Evolutionary conservation across 2,797 vertebrate genomes (phyloP), one percentile per base, ranked within the genome.

Genomic region (Leptoclinus maculatus): DNA sequence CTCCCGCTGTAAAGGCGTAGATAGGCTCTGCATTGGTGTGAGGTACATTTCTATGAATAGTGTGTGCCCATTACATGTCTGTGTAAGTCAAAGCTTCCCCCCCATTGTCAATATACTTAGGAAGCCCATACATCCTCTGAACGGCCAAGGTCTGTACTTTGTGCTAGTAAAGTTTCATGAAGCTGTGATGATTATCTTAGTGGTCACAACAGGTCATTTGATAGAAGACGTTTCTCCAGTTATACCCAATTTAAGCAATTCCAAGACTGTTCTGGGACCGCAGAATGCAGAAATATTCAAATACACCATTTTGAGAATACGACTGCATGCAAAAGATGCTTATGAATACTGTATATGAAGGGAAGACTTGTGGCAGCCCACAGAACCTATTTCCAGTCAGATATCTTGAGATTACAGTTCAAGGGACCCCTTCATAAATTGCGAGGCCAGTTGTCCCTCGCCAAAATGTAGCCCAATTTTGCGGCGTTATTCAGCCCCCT

Each of bases 11-110:
- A 63, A 69, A 79, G 36, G 32, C 5, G 0, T 34, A 2, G 23
- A 51, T 70, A 32, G 38, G 14, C 49, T 71, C 34, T 62, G 69
- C 43, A 56, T 58, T 67, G 16, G 16, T 63, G 39, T 41, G 8
- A 51, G 38, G 23, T 38, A 32, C 3, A 70, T 75, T 54, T 77
- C 34, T 71, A 56, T 71, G 13, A 64, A 34, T 68, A 10, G 3
- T 57, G 8, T 53, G 9, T 57, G 47, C 36, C 2, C 1, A n/a
- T 13, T 19, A 5, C 41, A 27, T 51, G 47, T 76, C n/a, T 47
- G 6, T 25, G 16, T 25, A 38, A 41, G 56, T 34, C 54, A 68
- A 43, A 16, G 41, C 16, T 14, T 17, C 41, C n/a, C 10, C 11
- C 49, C 25, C 11, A 54, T 53, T 54, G 23, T 54, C 5, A 14